Evolutionary conservation across 2,113 vertebrate genomes (phyloP), one percentile per base, ranked within the genome.

Genomic region (Scalopus aquaticus): DNA sequence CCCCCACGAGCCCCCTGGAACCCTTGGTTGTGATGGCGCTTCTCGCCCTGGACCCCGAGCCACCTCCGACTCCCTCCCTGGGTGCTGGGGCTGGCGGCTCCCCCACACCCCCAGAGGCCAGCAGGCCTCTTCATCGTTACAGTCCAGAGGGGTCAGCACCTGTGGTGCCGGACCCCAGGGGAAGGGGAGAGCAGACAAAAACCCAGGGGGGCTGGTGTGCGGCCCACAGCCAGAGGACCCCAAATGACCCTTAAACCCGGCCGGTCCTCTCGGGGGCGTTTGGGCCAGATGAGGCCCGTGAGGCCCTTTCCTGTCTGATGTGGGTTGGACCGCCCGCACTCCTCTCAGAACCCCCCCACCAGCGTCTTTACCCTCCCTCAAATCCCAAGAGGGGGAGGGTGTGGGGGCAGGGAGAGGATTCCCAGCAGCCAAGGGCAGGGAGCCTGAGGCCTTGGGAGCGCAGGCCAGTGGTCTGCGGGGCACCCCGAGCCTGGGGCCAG

Each of bases 171-270:
- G 76, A 49, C 39, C 28, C 37, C 54, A 12, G 17, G 54, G 76
- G 49, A 70, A 90, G 60, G 90, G 39, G 46, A 4, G 42, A 35
- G 3, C 54, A 56, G 19, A 22, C 19, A 56, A 56, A 56, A 22
- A 19, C 54, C 54, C 19, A 56, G 2, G 54, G 4, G 49, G 3
- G 17, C 5, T 1, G 16, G 13, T 6, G 26, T 5, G 2, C 19
- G 60, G 44, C 12, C 77, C 4, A 1, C 22, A 24, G 9, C 16
- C 0, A 0, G 26, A 86, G 89, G 24, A 28, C 62, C 42, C 44
- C 37, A 20, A 60, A 86, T 51, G 35, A 58, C 28, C 12, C 46
- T 54, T 35, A 28, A 65, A 30, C 15, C 9, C 1, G 24, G 49
- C 39, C 39, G 3, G 0, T 65, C 65, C 22, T 32, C 35, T 67